Percentiles rank a stretch among this genome's conserved stretches.
These are phyloP conservation scores for Copidosoma floridanum DNA, from an alignment of 1,140 invertebrate species.

Conservation along the genomic window DNA sequence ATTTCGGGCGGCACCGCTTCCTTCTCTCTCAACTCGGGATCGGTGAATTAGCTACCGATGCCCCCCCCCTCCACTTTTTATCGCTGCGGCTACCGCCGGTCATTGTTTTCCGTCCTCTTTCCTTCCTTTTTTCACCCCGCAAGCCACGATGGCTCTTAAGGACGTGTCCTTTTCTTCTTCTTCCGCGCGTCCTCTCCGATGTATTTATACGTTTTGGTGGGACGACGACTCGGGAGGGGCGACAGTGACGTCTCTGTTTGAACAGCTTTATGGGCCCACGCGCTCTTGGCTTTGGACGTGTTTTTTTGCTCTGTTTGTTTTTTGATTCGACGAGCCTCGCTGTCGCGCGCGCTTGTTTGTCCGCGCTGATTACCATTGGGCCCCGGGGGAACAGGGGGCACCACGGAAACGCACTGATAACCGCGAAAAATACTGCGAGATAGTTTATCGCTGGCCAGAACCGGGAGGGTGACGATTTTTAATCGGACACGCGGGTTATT, in stretches of 20 bases:
- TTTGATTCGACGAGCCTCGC: background rate
- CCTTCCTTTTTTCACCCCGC: no score
- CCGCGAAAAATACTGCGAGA: no score
- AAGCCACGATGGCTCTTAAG: background rate
- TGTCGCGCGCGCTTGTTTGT: no score
- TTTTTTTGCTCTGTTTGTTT: background rate
- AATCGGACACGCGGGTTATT: no score
- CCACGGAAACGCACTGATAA: no score
- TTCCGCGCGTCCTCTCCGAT: background rate
- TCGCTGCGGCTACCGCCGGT: background rate
- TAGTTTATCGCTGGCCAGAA: no score
- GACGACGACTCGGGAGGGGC: background rate
- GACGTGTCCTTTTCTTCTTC: background rate
- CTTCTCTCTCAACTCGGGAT: background rate
- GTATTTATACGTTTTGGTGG: no score
- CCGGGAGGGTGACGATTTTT: no score
- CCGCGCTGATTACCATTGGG: no score
- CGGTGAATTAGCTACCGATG: conserved; percentile 5
- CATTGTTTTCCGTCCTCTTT: background rate
- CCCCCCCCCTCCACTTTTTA: background rate
- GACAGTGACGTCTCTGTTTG: conserved; percentile 7
- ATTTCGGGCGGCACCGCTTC: conserved; percentile 8
- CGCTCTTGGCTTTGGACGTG: no score
- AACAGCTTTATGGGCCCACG: conserved; percentile 5
- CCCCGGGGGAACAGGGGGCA: no score